Evolutionary conservation across 2,797 vertebrate species (phyloP), one percentile per base, ranked within the genome.

Genomic region (Eospalax fontanierii): DNA sequence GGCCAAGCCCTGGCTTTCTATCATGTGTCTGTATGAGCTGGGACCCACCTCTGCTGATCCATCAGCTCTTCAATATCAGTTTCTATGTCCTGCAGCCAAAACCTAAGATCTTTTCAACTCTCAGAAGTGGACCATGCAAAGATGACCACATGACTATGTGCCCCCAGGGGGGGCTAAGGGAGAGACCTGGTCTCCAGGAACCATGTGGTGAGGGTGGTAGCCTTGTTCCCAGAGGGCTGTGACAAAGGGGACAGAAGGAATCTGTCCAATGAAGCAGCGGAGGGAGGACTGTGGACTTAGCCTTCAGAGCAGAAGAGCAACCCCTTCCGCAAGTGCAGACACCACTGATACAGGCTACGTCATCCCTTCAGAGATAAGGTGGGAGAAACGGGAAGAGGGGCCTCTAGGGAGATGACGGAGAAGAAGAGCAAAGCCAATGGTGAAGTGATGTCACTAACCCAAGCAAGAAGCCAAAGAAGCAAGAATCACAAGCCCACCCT

Each of bases 341-440:
- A 6, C n/a, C 6, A 0, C 18, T 35, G 35, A 33, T 4, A 12
- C 0, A 57, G 63, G 70, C 24, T 24, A 26, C 11, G 12, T 6
- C 54, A 6, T 9, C 4, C 57, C 46, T 24, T 43, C 46, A 21
- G 22, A 18, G 50, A 63, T 1, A 33, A 21, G 33, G 5, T 30
- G 15, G 22, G 30, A 28, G 59, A 68, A 30, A 38, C n/a, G 40
- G 19, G 54, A 63, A 14, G 26, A 33, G 33, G 21, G 3, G 12
- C 33, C 28, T 33, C 35, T 1, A 0, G 3, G 59, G 22, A 38
- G 38, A 7, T 24, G 61, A 46, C 2, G 10, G 2, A 0, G 35
- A n/a, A 38, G 73, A n/a, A 35, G 59, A 65, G 15, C 22, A n/a
- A 10, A 43, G 54, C 8, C 1, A 46, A 63, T 0, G 63, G 35